Conservation (phyloP, 1,140 invertebrate species). For the Stegodyphus mimosarum region DNA sequence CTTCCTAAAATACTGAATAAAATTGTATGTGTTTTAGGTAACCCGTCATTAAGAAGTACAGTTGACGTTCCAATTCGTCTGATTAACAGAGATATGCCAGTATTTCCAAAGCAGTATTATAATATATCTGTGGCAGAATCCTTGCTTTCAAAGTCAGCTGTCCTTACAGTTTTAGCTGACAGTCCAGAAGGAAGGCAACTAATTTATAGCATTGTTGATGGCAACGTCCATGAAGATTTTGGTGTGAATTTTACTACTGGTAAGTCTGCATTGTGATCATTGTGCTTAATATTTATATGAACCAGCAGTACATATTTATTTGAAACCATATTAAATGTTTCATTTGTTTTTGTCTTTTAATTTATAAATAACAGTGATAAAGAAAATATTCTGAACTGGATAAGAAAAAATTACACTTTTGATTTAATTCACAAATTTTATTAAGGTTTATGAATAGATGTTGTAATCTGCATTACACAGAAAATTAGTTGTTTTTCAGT, state of each 20-base stretch:
- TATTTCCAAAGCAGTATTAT: slow-evolving; percentile 90
- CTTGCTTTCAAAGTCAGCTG: slow-evolving; percentile 80
- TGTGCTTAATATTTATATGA: too few species aligned
- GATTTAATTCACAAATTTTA: too few species aligned
- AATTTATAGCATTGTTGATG: slow-evolving; percentile 81
- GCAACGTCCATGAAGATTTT: slow-evolving; percentile 84
- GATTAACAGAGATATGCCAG: slow-evolving; percentile 87
- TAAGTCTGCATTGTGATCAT: slow-evolving; percentile 67
- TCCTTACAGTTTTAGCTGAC: slow-evolving; percentile 83
- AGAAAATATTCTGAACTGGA: too few species aligned
- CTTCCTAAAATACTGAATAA: too few species aligned
- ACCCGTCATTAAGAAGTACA: slow-evolving; percentile 81
- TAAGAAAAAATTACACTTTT: too few species aligned
- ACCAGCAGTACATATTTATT: too few species aligned
- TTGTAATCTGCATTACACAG: too few species aligned
- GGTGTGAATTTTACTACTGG: slow-evolving; percentile 89
- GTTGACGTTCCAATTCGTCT: slow-evolving; percentile 87
- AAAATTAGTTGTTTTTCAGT: too few species aligned
- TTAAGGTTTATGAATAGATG: too few species aligned
- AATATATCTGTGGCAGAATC: slow-evolving; percentile 84
- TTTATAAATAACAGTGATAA: too few species aligned
- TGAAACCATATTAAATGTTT: too few species aligned
- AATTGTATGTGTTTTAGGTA: slow-evolving; percentile 70
- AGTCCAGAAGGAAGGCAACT: slow-evolving; percentile 83
- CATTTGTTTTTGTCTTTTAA: too few species aligned